phyloP scores from a whole-genome alignment of 1,140 invertebrate species.

The Drosophila funebris region DNA sequence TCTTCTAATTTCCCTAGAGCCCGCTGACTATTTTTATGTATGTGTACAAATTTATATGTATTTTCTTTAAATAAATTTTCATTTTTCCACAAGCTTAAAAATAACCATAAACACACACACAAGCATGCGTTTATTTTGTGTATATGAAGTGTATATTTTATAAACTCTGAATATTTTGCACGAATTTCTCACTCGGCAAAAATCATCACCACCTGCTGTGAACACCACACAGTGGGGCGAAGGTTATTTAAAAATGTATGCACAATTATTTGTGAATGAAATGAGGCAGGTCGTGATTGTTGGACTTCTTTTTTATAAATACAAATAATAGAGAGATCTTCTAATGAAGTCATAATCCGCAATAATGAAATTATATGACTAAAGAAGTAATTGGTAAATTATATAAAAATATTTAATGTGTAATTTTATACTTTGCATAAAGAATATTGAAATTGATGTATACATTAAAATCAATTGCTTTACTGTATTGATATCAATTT shows the following conservation, averaged over 20 bases:
- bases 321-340: not conserved
- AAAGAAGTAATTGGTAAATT: no score
- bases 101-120: constrained; percentile 40
- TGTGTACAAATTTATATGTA: constrained; percentile 10
- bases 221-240: constrained; percentile 39
- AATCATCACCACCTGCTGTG: constrained; percentile 64
- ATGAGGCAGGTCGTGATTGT: constrained; percentile 30
- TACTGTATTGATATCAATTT: not conserved
- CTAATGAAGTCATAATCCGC: no score
- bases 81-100: constrained; percentile 68
- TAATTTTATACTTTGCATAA: no score
- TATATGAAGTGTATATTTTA: constrained; percentile 67
- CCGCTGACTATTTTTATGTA: not conserved
- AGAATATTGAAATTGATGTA: not conserved
- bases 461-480: not conserved
- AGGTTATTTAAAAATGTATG: not conserved
- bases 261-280: constrained; percentile 8
- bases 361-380: no score
- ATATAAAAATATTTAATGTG: no score
- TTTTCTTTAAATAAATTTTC: constrained; percentile 62
- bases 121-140: constrained; percentile 21
- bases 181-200: constrained; percentile 45
- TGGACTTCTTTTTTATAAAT: not conserved
- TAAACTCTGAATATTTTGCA: constrained; percentile 66
- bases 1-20: not conserved